Conservation (phyloP, 2,113 vertebrate species). For the Stigmatopora argus region DNA sequence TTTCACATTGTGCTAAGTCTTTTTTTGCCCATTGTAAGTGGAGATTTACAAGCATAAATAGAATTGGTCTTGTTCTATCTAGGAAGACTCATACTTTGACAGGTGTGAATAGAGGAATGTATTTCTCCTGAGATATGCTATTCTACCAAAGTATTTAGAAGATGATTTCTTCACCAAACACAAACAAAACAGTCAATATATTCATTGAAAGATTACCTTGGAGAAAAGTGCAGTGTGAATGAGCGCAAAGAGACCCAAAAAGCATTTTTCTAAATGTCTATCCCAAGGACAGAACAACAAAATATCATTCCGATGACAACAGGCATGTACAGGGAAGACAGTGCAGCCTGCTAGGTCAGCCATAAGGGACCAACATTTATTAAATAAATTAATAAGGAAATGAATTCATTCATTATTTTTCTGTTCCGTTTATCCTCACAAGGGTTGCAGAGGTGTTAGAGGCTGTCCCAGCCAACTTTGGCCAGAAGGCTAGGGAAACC, state of each 20-base stretch:
- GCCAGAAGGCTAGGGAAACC: too few relatives aligned
- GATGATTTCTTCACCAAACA: background rate
- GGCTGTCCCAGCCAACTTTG: too few relatives aligned
- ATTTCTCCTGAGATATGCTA: background rate
- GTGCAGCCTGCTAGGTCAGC: too few relatives aligned
- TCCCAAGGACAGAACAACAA: too few relatives aligned
- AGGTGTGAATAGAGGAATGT: background rate
- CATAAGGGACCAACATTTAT: too few relatives aligned
- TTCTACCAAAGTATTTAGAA: background rate
- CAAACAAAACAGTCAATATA: background rate
- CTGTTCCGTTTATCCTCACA: too few relatives aligned
- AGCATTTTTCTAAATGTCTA: too few relatives aligned
- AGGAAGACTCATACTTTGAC: background rate
- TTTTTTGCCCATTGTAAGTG: conserved; percentile 28
- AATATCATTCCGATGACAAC: too few relatives aligned
- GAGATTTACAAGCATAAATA: conserved; percentile 12
- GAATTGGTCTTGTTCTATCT: background rate
- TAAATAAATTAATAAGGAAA: too few relatives aligned
- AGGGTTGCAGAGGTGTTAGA: too few relatives aligned
- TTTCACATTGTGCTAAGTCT: conserved; percentile 34
- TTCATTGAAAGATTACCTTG: background rate
- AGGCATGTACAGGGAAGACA: too few relatives aligned
- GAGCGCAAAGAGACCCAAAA: background rate
- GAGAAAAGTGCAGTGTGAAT: background rate
- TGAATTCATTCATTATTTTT: too few relatives aligned